Evolutionary conservation across 2,113 vertebrate species (phyloP).

Genomic region (Bombycilla garrulus): DNA sequence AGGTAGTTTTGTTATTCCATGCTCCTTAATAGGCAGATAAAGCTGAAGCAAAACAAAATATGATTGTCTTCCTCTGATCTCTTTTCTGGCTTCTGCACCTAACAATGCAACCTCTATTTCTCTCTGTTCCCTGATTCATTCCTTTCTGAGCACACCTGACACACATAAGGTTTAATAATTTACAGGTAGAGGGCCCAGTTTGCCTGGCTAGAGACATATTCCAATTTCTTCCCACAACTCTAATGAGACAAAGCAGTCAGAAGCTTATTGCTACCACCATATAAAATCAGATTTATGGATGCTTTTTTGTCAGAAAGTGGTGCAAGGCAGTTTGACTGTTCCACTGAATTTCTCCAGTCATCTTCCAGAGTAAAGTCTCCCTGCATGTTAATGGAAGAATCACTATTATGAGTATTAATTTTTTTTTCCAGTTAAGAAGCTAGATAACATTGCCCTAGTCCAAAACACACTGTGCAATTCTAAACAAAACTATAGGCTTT

Average conservation of each 20-base stretch:
- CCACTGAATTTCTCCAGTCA: slow-evolving; percentile 4
- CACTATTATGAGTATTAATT: background rate
- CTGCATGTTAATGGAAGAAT: background rate
- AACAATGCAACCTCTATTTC: background rate
- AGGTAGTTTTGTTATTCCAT: background rate
- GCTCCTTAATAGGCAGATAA: background rate
- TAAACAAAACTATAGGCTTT: background rate
- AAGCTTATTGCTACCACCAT: slow-evolving; percentile 13
- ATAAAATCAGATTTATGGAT: slow-evolving; percentile 54
- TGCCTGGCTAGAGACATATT: slow-evolving; percentile 25
- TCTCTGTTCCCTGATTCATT: background rate
- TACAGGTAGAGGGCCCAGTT: slow-evolving; percentile 20
- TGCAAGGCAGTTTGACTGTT: background rate
- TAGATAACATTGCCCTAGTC: background rate
- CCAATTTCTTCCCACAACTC: slow-evolving; percentile 40
- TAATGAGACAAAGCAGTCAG: slow-evolving; percentile 51
- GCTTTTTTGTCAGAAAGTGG: slow-evolving; percentile 24
- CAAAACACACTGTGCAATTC: background rate
- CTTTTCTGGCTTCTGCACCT: background rate
- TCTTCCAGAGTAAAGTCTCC: background rate
- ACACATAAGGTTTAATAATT: slow-evolving; percentile 48
- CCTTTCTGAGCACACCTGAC: slow-evolving; percentile 12
- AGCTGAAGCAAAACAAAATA: background rate
- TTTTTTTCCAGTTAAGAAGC: background rate
- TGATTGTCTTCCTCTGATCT: background rate